Evolutionary conservation across 2,113 vertebrate species (phyloP).

Genomic region (Hiodon tergisus): DNA sequence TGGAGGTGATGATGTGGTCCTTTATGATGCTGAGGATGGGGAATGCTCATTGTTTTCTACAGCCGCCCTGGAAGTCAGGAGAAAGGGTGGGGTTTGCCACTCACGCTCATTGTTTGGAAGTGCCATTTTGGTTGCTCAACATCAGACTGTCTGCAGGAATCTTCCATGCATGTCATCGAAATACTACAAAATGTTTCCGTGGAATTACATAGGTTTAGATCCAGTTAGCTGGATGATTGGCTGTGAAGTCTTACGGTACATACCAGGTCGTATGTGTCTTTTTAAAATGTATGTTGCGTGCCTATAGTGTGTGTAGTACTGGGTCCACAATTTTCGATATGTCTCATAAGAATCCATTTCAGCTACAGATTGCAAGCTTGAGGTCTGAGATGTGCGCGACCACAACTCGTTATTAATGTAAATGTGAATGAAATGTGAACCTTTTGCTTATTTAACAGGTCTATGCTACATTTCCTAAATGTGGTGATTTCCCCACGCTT

Average conservation of each 20-base stretch:
- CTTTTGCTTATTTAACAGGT: slow-evolving; percentile 1
- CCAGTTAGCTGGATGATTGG: neutral
- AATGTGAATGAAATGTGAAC: neutral
- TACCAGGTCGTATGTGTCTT: neutral
- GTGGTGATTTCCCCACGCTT: neutral
- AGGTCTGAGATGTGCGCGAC: neutral
- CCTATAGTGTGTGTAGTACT: neutral
- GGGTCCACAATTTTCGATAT: neutral
- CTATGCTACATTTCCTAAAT: neutral
- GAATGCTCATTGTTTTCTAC: slow-evolving; percentile 29
- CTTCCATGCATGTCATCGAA: neutral
- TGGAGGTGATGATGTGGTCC: neutral
- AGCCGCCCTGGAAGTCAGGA: slow-evolving; percentile 46
- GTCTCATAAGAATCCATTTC: neutral
- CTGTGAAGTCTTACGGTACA: neutral
- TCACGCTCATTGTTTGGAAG: slow-evolving; percentile 37
- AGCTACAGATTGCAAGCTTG: neutral
- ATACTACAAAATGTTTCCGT: slow-evolving; percentile 7
- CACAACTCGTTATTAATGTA: neutral
- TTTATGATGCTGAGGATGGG: neutral
- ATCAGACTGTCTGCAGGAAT: neutral
- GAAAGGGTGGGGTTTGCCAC: slow-evolving; percentile 61
- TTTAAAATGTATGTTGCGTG: neutral
- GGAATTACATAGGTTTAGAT: neutral
- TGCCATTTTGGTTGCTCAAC: slow-evolving; percentile 9